Conservation (phyloP, 2,113 vertebrate genomes). For the Pachypanchax playfairii region DNA sequence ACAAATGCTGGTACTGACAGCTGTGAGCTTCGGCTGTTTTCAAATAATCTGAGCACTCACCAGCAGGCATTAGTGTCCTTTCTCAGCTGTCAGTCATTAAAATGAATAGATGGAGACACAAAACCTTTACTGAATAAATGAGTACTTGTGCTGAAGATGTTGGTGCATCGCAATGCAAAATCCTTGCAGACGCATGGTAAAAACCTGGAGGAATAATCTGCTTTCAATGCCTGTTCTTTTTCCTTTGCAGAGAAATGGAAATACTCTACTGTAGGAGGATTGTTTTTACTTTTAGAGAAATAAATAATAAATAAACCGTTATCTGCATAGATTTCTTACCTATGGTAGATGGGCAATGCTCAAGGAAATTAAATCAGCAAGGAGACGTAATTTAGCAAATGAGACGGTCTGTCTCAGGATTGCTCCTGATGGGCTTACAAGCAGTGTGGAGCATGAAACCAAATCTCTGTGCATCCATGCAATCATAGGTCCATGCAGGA, state of each 20-base stretch:
- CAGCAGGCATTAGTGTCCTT: conserved; percentile 31
- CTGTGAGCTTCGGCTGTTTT: conserved; percentile 9
- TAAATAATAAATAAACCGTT: neutral
- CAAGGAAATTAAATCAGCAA: conserved; percentile 1
- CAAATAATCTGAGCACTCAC: conserved; percentile 25
- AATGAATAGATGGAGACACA: conserved; percentile 43
- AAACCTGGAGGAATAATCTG: neutral
- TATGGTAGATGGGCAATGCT: neutral
- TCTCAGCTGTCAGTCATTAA: conserved; percentile 38
- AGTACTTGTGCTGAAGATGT: conserved; percentile 28
- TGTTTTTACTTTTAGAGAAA: neutral
- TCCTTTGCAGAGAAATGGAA: neutral
- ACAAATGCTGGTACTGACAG: conserved; percentile 21
- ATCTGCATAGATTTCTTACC: neutral
- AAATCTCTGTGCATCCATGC: neutral
- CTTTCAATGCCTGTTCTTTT: neutral
- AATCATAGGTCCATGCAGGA: neutral
- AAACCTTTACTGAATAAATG: conserved; percentile 38
- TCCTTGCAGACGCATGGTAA: conserved; percentile 14
- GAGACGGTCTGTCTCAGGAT: neutral
- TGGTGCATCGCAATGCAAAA: conserved; percentile 1
- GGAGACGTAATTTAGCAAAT: neutral
- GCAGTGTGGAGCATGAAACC: neutral
- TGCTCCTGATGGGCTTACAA: neutral
- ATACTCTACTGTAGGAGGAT: too few relatives aligned